Conservation (phyloP, 2,113 vertebrate genomes). For the Progne subis region DNA sequence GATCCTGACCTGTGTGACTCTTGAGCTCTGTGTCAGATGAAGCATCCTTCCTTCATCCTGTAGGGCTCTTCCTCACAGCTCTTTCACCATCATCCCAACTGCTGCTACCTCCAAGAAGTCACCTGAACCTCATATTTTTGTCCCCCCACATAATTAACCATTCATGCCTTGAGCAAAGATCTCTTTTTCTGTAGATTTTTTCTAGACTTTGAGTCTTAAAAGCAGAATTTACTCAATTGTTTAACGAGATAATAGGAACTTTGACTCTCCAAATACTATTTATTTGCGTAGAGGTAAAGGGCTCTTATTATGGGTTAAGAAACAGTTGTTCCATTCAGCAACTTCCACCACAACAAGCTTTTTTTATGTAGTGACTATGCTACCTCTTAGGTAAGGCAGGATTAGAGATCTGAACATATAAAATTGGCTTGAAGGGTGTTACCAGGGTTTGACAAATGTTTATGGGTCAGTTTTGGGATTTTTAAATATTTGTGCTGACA, state of each 20-base stretch:
- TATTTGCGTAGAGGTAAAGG: neutral
- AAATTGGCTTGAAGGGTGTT: neutral
- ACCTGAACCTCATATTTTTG: neutral
- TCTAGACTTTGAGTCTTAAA: neutral
- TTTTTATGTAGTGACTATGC: neutral
- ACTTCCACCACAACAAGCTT: neutral
- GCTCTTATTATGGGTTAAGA: neutral
- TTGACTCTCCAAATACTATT: neutral
- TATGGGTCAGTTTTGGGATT: neutral
- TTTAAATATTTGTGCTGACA: neutral
- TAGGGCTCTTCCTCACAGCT: neutral
- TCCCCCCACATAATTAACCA: accelerated
- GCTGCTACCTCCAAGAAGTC: neutral
- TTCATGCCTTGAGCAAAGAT: neutral
- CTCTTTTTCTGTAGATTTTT: neutral
- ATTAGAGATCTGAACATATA: neutral
- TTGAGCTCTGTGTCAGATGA: neutral
- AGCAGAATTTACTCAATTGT: neutral
- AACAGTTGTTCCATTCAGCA: neutral
- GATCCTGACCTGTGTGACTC: neutral
- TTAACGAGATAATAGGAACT: neutral
- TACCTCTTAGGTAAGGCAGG: neutral
- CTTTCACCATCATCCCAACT: neutral
- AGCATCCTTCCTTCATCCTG: neutral
- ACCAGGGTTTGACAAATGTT: neutral